Evolutionary conservation across 2,888 invertebrate species (phyloP).

Genomic region (Tortrix viridana): DNA sequence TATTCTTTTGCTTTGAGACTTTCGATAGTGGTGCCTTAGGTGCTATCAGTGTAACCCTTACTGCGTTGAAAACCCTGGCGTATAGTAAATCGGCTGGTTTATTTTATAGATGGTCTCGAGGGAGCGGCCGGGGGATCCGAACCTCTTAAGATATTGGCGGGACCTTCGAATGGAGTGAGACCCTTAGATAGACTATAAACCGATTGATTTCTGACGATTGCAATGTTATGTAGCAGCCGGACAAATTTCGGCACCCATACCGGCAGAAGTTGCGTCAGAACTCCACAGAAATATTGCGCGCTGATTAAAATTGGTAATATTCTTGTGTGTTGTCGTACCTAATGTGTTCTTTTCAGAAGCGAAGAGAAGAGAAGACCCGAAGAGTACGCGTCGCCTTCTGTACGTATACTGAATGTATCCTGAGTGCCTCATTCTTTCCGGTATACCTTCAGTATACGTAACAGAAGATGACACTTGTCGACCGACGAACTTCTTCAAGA

Average conservation of each 20-base stretch:
- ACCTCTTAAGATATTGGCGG: conserved; percentile 76
- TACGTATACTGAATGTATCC: conserved; percentile 99
- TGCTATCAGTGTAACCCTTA: conserved; percentile 76
- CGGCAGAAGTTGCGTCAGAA: not conserved
- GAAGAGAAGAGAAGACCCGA: conserved; percentile 60
- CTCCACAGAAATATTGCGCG: too few species aligned
- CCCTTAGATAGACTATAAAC: conserved; percentile 56
- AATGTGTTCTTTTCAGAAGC: conserved; percentile 48
- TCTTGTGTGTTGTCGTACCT: too few species aligned
- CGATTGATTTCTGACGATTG: conserved; percentile 27
- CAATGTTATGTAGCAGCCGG: not conserved
- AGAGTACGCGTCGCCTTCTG: conserved; percentile 92
- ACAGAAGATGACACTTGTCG: conserved; percentile 96
- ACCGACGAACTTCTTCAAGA: conserved; percentile 59
- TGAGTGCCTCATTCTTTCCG: conserved; percentile 98
- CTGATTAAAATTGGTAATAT: too few species aligned
- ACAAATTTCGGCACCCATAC: not conserved
- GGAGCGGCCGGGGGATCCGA: conserved; percentile 62
- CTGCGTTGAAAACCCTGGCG: conserved; percentile 71
- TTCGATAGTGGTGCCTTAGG: conserved; percentile 58
- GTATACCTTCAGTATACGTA: conserved; percentile 99
- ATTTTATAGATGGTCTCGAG: conserved; percentile 80
- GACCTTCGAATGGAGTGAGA: conserved; percentile 57
- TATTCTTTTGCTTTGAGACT: conserved; percentile 53
- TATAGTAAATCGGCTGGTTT: conserved; percentile 82